phyloP scores from a whole-genome alignment of 2,113 vertebrate species.

The Mus pahari region DNA sequence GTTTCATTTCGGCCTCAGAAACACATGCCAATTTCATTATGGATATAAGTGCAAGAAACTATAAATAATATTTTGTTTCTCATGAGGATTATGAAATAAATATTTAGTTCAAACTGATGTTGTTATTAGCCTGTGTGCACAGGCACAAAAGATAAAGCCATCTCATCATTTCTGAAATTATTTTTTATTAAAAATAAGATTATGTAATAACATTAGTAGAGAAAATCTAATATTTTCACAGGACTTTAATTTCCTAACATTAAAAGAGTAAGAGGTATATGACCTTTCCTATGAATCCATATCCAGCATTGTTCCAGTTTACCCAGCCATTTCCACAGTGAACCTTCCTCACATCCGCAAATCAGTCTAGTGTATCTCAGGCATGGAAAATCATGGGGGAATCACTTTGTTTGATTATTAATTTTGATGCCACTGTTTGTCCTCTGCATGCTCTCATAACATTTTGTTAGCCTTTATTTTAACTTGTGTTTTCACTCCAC shows the following conservation, averaged over 20 bases:
- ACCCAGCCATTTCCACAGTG: background rate
- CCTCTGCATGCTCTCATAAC: background rate
- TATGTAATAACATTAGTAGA: background rate
- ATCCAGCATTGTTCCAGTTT: background rate
- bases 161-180: constrained; percentile 6
- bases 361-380: background rate
- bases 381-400: background rate
- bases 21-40: constrained; percentile 34
- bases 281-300: background rate
- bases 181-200: constrained; percentile 51
- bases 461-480: background rate
- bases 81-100: constrained; percentile 32
- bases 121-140: constrained; percentile 23
- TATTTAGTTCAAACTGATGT: constrained; percentile 39
- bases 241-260: constrained; percentile 44
- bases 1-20: constrained; percentile 34
- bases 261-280: constrained; percentile 16
- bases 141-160: background rate
- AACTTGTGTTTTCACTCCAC: background rate
- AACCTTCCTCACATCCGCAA: rapidly evolving
- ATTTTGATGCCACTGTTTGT: background rate
- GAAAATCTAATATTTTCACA: constrained; percentile 40
- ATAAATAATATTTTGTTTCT: constrained; percentile 29
- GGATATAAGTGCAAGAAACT: constrained; percentile 18
- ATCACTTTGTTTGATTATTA: background rate